Conservation (phyloP, 2,888 invertebrate species). For the Oligia fasciuncula region DNA sequence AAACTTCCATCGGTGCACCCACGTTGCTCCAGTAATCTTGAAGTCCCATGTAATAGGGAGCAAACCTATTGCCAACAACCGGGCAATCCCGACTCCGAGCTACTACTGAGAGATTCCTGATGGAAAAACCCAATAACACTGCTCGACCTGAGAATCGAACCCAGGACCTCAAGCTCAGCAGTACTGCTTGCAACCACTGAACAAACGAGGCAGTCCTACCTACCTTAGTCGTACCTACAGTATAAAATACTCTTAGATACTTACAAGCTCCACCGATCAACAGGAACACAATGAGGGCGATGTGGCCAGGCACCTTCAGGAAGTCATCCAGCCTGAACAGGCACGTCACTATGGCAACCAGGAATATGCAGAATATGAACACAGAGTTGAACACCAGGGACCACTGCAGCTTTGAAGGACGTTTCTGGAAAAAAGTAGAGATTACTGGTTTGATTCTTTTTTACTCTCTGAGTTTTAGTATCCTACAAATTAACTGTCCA, state of each 20-base stretch:
- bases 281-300: slow-evolving; percentile 75
- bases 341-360: slow-evolving; percentile 83
- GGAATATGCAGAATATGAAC: slow-evolving; percentile 85
- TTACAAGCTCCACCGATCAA: slow-evolving; percentile 79
- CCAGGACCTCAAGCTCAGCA: not conserved
- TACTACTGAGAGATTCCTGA: not conserved
- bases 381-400: slow-evolving; percentile 84
- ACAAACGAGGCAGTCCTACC: not conserved
- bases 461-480: not conserved
- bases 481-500: not conserved
- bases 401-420: slow-evolving; percentile 81
- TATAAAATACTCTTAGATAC: slow-evolving; percentile 35
- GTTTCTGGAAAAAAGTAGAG: slow-evolving; percentile 74
- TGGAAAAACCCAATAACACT: not conserved
- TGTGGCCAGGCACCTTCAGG: slow-evolving; percentile 71
- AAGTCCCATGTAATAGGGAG: not conserved
- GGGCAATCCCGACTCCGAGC: not conserved
- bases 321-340: slow-evolving; percentile 78
- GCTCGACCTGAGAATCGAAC: not conserved
- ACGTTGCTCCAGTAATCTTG: not conserved
- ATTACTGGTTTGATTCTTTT: not conserved
- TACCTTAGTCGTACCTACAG: no score
- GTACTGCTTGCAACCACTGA: not conserved
- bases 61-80: not conserved
- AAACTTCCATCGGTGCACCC: no score